Evolutionary conservation across 2,888 invertebrate genomes (phyloP).

Genomic region (Diloba caeruleocephala): DNA sequence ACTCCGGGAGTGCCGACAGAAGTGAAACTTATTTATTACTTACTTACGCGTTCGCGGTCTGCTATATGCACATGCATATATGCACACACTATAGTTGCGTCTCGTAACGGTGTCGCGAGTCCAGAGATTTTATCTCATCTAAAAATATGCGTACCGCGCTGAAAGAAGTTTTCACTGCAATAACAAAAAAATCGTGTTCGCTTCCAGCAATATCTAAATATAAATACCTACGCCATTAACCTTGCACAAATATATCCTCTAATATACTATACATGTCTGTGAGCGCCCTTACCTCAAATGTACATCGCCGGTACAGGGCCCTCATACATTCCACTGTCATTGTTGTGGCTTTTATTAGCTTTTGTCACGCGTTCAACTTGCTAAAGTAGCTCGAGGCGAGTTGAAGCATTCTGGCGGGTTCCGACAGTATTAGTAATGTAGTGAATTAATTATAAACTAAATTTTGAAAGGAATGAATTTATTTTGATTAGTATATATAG

Average conservation of each 20-base stretch:
- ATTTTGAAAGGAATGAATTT: not conserved
- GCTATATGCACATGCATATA: too few species aligned
- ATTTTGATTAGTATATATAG: too few species aligned
- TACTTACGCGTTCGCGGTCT: too few species aligned
- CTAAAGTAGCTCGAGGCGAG: constrained; percentile 38
- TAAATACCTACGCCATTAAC: constrained; percentile 38
- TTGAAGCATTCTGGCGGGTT: constrained; percentile 39
- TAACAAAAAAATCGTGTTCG: constrained; percentile 15
- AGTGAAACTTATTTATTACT: too few species aligned
- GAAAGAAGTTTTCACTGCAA: too few species aligned
- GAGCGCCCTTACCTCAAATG: constrained; percentile 50
- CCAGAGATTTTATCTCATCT: too few species aligned
- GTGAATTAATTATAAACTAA: constrained; percentile 1
- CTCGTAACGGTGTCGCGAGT: too few species aligned
- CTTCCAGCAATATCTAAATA: constrained; percentile 12
- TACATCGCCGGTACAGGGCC: constrained; percentile 55
- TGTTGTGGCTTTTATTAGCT: constrained; percentile 66
- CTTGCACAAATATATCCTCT: constrained; percentile 44
- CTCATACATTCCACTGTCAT: constrained; percentile 71
- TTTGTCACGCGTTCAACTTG: constrained; percentile 67
- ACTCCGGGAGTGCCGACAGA: too few species aligned
- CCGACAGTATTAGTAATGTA: constrained; percentile 31
- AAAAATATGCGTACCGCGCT: too few species aligned
- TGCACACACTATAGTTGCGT: too few species aligned
- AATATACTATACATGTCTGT: constrained; percentile 51